These are phyloP conservation scores for Rhabdomys dilectus DNA, from an alignment of 2,113 vertebrate genomes.

Conservation along the genomic window DNA sequence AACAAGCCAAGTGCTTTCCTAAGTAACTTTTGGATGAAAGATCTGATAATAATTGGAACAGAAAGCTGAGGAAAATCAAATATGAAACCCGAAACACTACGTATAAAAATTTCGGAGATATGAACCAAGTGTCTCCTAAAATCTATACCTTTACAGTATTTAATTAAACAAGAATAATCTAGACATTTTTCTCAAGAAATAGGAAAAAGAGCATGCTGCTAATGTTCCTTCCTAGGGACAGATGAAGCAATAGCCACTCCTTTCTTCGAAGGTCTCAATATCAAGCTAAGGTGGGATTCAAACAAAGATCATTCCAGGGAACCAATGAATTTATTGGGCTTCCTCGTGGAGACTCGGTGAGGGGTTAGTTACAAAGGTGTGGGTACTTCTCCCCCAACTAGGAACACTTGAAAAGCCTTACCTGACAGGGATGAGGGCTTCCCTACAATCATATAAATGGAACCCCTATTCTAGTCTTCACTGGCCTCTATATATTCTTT, in stretches of 20 bases:
- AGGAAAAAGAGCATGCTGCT: not conserved
- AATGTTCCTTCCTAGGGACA: not conserved
- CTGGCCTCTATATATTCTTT: not conserved
- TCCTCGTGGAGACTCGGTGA: not conserved
- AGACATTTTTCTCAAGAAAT: not conserved
- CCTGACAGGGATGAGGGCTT: not conserved
- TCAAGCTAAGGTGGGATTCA: not conserved
- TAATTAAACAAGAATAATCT: not conserved
- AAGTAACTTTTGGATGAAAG: not conserved
- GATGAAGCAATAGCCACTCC: not conserved
- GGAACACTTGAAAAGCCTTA: not conserved
- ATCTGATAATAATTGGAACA: not conserved
- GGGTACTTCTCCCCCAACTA: not conserved
- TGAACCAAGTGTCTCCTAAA: not conserved
- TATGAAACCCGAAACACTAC: not conserved
- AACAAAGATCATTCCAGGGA: not conserved
- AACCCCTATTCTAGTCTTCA: not conserved
- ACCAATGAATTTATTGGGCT: not conserved
- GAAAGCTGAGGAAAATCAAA: not conserved
- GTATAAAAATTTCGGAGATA: not conserved
- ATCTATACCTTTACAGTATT: not conserved
- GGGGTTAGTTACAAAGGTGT: not conserved
- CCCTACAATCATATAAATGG: not conserved
- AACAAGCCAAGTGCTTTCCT: not conserved
- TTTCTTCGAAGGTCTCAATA: not conserved